These are phyloP conservation scores for Telmatochromis sp. DNA, from an alignment of 2,113 vertebrate genomes.

Conservation along the genomic window DNA sequence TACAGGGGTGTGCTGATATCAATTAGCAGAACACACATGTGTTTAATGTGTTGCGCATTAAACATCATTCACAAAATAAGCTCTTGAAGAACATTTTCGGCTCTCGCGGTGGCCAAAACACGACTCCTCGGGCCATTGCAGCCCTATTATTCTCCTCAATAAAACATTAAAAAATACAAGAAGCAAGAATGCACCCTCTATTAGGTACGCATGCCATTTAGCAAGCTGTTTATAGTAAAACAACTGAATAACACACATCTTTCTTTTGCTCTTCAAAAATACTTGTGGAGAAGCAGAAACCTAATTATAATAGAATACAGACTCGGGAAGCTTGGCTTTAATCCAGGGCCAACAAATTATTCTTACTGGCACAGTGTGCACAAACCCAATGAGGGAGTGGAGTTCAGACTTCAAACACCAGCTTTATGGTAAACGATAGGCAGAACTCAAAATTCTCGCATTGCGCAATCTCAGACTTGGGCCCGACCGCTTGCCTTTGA, in stretches of 20 bases:
- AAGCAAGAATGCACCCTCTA: background rate
- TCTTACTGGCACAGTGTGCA: slow-evolving; percentile 37
- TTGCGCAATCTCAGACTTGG: slow-evolving; percentile 46
- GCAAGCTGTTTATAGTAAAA: background rate
- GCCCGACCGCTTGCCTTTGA: slow-evolving; percentile 3
- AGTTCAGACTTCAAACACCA: slow-evolving; percentile 56
- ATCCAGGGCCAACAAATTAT: slow-evolving; percentile 54
- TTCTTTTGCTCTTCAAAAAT: slow-evolving; percentile 19
- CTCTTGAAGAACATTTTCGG: background rate
- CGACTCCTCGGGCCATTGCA: background rate
- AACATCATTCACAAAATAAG: background rate
- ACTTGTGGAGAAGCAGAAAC: slow-evolving; percentile 27
- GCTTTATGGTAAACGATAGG: slow-evolving; percentile 58
- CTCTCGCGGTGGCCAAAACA: background rate
- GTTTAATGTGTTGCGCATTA: background rate
- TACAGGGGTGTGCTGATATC: background rate
- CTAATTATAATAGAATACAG: slow-evolving; percentile 53
- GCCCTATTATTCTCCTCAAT: slow-evolving; percentile 2
- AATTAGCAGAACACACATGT: slow-evolving; percentile 26
- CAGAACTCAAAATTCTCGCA: slow-evolving; percentile 46
- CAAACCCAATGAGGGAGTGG: slow-evolving; percentile 26
- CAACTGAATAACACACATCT: background rate
- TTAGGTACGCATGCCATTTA: background rate
- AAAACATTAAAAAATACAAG: slow-evolving; percentile 5
- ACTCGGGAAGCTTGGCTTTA: slow-evolving; percentile 24